Evolutionary conservation across 1,140 invertebrate genomes (phyloP).

Genomic region (Caenorhabditis remanei): DNA sequence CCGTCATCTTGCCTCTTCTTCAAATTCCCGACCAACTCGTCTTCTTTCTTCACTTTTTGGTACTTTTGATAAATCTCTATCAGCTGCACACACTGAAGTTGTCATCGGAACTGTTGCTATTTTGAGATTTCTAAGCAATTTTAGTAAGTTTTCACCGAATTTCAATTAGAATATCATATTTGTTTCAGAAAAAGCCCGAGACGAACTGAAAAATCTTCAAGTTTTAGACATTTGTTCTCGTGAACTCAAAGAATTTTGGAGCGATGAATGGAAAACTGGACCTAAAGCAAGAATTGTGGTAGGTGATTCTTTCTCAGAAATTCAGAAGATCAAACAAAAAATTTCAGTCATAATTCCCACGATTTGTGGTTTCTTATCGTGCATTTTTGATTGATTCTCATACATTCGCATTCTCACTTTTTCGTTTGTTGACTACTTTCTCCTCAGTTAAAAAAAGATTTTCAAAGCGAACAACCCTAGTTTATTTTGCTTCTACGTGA

Average conservation of each 20-base stretch:
- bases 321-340: not conserved
- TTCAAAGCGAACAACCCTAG: too few relatives aligned
- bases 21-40: constrained; percentile 38
- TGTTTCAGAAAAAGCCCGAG: constrained; percentile 54
- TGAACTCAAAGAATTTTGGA: constrained; percentile 38
- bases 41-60: constrained; percentile 33
- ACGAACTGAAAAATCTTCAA: constrained; percentile 37
- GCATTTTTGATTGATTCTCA: not conserved
- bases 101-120: constrained; percentile 48
- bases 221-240: constrained; percentile 25
- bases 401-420: not conserved
- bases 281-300: constrained; percentile 32
- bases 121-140: constrained; percentile 52
- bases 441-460: too few relatives aligned
- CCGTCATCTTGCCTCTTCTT: constrained; percentile 23
- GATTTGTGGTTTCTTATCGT: not conserved
- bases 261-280: constrained; percentile 51
- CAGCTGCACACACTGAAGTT: constrained; percentile 39
- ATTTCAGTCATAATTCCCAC: not conserved
- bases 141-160: constrained; percentile 26
- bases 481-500: too few relatives aligned
- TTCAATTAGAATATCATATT: not conserved
- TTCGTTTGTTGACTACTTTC: not conserved
- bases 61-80: constrained; percentile 38
- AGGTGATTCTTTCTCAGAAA: not conserved